Evolutionary conservation across 2,888 invertebrate genomes (phyloP).

Genomic region (Physocephala rufipes): DNA sequence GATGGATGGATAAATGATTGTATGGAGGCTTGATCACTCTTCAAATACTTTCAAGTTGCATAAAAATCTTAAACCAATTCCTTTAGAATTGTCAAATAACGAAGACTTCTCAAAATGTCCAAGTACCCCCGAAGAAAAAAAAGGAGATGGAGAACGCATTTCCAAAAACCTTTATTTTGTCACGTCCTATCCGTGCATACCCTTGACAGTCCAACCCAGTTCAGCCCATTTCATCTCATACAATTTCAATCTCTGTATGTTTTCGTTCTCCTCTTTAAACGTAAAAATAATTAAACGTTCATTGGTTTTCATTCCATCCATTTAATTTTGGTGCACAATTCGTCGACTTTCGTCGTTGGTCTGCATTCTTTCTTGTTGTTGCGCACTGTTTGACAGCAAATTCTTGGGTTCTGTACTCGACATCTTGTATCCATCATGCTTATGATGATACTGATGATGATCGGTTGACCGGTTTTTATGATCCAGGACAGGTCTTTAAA

Average conservation of each 20-base stretch:
- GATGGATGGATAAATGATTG: too few relatives aligned
- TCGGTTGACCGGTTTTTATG: slow-evolving; percentile 17
- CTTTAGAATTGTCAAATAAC: slow-evolving; percentile 24
- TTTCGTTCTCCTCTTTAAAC: background rate
- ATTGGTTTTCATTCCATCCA: slow-evolving; percentile 33
- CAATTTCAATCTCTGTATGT: background rate
- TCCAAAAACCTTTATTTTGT: background rate
- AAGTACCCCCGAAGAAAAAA: background rate
- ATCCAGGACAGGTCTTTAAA: slow-evolving; percentile 47
- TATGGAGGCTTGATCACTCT: background rate
- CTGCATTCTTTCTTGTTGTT: slow-evolving; percentile 27
- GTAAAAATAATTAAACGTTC: slow-evolving; percentile 37
- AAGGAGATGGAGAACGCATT: slow-evolving; percentile 11
- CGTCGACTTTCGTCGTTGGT: slow-evolving; percentile 12
- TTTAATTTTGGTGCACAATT: slow-evolving; percentile 30
- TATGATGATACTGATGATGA: background rate
- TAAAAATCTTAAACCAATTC: background rate
- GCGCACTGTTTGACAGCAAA: slow-evolving; percentile 18
- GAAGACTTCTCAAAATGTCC: background rate
- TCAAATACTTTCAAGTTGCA: background rate
- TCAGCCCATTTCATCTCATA: too few relatives aligned
- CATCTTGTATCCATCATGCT: too few relatives aligned
- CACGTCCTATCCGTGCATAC: background rate
- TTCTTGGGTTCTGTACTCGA: slow-evolving; percentile 22
- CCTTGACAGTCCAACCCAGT: too few relatives aligned